Evolutionary conservation across 37 sponge, comb jelly and placozoan species (phyloP), one percentile per base, ranked within the genome.

Genomic region (Corticium candelabrum): DNA sequence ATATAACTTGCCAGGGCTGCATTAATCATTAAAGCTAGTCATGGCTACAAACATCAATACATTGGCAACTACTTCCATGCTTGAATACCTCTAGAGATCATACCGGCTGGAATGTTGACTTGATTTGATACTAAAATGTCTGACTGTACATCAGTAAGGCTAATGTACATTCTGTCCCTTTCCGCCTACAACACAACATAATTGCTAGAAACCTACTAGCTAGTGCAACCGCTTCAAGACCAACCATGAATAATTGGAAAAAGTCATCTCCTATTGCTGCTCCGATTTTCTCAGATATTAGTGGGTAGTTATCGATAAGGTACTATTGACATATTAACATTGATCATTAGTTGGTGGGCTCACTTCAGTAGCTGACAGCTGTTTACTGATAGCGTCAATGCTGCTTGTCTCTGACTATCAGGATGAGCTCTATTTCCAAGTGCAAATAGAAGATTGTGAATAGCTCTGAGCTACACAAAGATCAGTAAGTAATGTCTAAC

Each of bases 401-500:
- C 82, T 3, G 98, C 93, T 41, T 97, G 92, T 68, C 83, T 82
- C 84, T 97, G 99, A 33, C 91, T 76, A 84, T 91, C 80, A 3
- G 79, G 34, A 40, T 97, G 83, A 15, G 71, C 37, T 0, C 74
- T 80, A 34, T 97, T 97, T 31, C 90, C 88, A 88, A 94, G 81
- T 33, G 90, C 92, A 75, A 76, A 76, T 35, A 94, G 76, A 40
- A 97, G 81, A 35, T 87, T 77, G 33, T 79, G 87, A 2, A 96
- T 81, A 40, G 84, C 94, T 37, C 70, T 57, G 41, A 90, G 36
- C 93, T 93, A 41, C 7, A 41, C 37, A 35, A 76, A 3, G 30
- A 76, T 27, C 32, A 35, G 73, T 70, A 21, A 70, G 4, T n/a
- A 70, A 70, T 11, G 30, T n/a, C 21, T 70, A 76, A 50, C 62